Conservation (phyloP, 2,797 vertebrate species). For the Pseudomugil tenellus region DNA sequence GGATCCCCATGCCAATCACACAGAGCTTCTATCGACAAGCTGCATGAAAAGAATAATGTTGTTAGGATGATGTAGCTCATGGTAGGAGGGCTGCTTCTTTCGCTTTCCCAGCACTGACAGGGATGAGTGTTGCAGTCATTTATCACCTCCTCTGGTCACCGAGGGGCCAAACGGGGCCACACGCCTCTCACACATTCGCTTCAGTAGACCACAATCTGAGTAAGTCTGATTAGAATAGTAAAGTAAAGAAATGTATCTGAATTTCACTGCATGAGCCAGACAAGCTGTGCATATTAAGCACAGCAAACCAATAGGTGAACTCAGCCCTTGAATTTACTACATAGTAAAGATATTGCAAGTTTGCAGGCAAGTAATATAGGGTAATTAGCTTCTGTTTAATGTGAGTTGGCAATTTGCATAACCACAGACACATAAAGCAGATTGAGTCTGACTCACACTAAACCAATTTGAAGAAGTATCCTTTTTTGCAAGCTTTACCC, state of each 20-base stretch:
- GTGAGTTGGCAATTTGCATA: slow-evolving; percentile 84
- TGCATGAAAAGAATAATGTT: slow-evolving; percentile 87
- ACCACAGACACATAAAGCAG: slow-evolving; percentile 60
- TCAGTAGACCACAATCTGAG: slow-evolving; percentile 62
- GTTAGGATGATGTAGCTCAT: slow-evolving; percentile 85
- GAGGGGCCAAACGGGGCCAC: slow-evolving; percentile 70
- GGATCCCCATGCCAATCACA: slow-evolving; percentile 86
- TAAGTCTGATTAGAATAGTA: slow-evolving; percentile 48
- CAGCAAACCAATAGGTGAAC: background rate
- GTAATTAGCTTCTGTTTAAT: slow-evolving; percentile 86
- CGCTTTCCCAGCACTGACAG: slow-evolving; percentile 77
- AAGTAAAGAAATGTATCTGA: slow-evolving; percentile 23
- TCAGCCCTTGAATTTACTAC: background rate
- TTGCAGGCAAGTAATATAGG: slow-evolving; percentile 29
- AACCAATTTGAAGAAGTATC: slow-evolving; percentile 40
- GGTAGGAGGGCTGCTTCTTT: slow-evolving; percentile 73
- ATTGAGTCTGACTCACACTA: slow-evolving; percentile 47
- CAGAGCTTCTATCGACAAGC: slow-evolving; percentile 84
- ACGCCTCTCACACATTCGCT: slow-evolving; percentile 72
- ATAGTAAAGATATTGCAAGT: background rate
- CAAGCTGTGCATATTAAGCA: slow-evolving; percentile 9
- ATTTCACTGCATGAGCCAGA: slow-evolving; percentile 5
- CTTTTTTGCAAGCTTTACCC: slow-evolving; percentile 13
- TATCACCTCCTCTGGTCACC: slow-evolving; percentile 87
- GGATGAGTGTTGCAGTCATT: slow-evolving; percentile 86